Conservation (phyloP, 2,113 vertebrate species). For the Pithys albifrons region DNA sequence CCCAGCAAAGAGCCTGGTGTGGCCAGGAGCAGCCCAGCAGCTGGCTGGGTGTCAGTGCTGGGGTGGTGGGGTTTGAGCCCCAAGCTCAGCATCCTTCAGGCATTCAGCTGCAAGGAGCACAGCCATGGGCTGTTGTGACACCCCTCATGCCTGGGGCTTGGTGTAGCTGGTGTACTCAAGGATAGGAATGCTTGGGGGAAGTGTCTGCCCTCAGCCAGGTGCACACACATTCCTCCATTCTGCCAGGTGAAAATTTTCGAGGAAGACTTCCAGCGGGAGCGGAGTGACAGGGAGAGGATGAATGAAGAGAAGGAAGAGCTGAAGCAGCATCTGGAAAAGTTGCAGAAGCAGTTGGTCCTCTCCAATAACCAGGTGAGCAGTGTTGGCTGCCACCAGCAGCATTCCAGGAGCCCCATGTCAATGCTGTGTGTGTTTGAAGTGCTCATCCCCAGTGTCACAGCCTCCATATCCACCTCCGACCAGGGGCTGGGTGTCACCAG, state of each 20-base stretch:
- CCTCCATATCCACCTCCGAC: fast-evolving
- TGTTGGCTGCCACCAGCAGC: fast-evolving
- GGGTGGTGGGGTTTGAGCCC: neutral
- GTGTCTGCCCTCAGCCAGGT: neutral
- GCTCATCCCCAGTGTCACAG: fast-evolving
- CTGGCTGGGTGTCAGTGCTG: neutral
- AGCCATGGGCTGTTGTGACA: fast-evolving
- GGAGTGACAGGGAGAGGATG: conserved; percentile 95
- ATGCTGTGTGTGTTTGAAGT: fast-evolving
- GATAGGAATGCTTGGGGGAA: neutral
- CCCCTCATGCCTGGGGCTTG: neutral
- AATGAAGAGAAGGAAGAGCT: conserved; percentile 98
- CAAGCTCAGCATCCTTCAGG: neutral
- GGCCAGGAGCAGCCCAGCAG: neutral
- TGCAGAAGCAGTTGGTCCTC: conserved; percentile 90
- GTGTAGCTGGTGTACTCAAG: neutral
- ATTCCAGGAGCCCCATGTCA: fast-evolving
- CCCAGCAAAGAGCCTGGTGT: neutral
- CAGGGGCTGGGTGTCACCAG: neutral
- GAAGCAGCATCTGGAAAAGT: conserved; percentile 89
- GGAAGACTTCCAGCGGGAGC: conserved; percentile 95
- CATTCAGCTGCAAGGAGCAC: neutral
- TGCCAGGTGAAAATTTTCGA: conserved; percentile 96
- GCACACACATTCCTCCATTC: neutral
- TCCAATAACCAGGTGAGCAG: conserved; percentile 83